A percentile compares a stretch with the other conserved stretches of the same genome.
phyloP scores from a whole-genome alignment of 2,113 vertebrate species.

The Anolis sagrei region DNA sequence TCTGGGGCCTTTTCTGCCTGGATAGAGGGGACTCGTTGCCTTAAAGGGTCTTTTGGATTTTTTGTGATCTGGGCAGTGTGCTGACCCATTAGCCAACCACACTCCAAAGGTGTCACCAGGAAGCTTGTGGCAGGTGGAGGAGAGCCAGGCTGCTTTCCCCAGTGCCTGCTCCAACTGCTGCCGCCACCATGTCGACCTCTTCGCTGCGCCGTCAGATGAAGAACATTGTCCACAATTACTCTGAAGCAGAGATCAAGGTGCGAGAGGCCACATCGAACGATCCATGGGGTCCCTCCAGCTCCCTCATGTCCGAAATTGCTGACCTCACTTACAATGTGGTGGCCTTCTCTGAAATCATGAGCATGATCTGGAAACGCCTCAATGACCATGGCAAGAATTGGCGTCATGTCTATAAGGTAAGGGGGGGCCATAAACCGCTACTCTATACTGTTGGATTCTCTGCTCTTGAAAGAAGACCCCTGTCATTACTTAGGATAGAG shows the following conservation, averaged over 20 bases:
- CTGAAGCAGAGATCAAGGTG: slow-evolving; percentile 95
- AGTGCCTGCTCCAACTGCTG: no score
- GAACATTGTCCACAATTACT: slow-evolving; percentile 97
- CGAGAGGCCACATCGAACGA: slow-evolving; percentile 98
- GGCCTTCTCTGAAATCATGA: slow-evolving; percentile 94
- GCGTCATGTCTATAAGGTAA: slow-evolving; percentile 94
- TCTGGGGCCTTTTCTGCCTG: not conserved
- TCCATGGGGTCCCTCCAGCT: slow-evolving; percentile 91
- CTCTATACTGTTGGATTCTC: not conserved
- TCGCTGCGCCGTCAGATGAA: slow-evolving; percentile 94
- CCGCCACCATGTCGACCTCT: slow-evolving; percentile 88
- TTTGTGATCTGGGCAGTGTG: not conserved
- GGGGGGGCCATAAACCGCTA: accelerated
- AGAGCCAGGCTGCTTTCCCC: not conserved
- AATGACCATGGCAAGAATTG: slow-evolving; percentile 97
- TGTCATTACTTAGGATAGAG: not conserved
- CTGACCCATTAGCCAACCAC: not conserved
- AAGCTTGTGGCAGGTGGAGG: not conserved
- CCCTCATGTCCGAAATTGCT: slow-evolving; percentile 92
- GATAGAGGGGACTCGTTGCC: not conserved
- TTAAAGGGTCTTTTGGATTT: not conserved
- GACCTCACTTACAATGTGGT: slow-evolving; percentile 94
- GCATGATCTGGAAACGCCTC: slow-evolving; percentile 95
- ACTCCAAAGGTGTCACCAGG: not conserved
- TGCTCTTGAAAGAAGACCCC: not conserved